These are phyloP conservation scores for Meteorus colon DNA, from an alignment of 2,888 invertebrate genomes.

Conservation along the genomic window DNA sequence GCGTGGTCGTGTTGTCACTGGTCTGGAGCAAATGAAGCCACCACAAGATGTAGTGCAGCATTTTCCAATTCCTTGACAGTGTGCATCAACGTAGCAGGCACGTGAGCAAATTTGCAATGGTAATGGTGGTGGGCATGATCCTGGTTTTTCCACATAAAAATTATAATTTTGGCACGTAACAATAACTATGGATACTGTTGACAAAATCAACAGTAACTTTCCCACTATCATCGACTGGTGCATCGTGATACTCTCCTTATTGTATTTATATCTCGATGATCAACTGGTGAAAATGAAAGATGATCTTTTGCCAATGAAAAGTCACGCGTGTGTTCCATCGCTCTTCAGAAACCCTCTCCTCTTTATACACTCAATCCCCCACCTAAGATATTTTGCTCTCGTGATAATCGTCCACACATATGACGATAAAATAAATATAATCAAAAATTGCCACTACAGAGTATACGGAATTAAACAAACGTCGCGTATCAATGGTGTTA, in stretches of 20 bases:
- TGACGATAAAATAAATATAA: background rate
- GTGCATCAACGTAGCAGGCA: slow-evolving; percentile 70
- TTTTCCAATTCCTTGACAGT: slow-evolving; percentile 71
- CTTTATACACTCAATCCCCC: slow-evolving; percentile 22
- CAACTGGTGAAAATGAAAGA: background rate
- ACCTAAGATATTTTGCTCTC: background rate
- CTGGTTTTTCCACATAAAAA: slow-evolving; percentile 62
- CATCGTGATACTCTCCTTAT: background rate
- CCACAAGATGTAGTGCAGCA: slow-evolving; percentile 72
- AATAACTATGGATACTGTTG: background rate
- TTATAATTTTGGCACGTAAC: slow-evolving; percentile 31
- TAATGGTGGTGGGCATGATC: slow-evolving; percentile 76
- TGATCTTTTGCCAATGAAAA: slow-evolving; percentile 5
- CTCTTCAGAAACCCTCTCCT: background rate
- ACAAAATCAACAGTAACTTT: slow-evolving; percentile 17
- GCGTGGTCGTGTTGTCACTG: slow-evolving; percentile 65
- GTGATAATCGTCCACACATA: background rate
- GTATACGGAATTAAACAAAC: background rate
- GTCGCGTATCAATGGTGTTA: background rate
- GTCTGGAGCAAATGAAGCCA: slow-evolving; percentile 67
- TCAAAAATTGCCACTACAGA: background rate
- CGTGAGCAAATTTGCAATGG: slow-evolving; percentile 75
- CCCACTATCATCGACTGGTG: background rate
- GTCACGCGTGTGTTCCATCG: slow-evolving; percentile 12
- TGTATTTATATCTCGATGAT: background rate